Evolutionary conservation across 2,888 invertebrate species (phyloP).

Genomic region (Metallyticus violacea): DNA sequence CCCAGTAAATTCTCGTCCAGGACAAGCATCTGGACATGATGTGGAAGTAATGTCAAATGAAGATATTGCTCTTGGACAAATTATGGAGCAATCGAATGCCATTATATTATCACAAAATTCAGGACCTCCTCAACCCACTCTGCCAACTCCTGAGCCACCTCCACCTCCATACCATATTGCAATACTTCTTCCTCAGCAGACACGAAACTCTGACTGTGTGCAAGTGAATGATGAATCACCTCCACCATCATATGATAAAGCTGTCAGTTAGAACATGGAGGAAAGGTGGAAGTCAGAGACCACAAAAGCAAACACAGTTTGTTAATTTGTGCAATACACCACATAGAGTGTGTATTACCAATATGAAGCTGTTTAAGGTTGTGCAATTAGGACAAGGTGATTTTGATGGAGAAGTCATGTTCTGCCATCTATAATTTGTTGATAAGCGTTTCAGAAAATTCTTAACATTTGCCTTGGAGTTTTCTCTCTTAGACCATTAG

Average conservation of each 20-base stretch:
- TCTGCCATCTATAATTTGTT: background rate
- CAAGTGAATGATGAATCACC: conserved; percentile 54
- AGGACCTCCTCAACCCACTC: conserved; percentile 30
- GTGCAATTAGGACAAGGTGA: background rate
- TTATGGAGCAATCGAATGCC: background rate
- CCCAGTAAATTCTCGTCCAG: background rate
- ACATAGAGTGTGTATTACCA: background rate
- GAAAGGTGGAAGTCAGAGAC: background rate
- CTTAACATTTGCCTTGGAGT: background rate
- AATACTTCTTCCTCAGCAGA: conserved; percentile 63
- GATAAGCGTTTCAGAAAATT: background rate
- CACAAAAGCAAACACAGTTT: background rate
- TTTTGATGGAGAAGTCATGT: background rate
- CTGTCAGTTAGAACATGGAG: conserved; percentile 46
- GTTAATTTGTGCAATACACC: background rate
- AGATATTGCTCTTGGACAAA: background rate
- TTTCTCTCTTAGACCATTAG: background rate
- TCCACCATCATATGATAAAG: conserved; percentile 69
- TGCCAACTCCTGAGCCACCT: conserved; percentile 50
- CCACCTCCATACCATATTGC: conserved; percentile 85
- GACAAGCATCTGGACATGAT: background rate
- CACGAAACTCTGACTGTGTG: conserved; percentile 35
- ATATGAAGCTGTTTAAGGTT: background rate
- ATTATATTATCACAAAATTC: conserved; percentile 30
- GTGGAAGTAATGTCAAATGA: conserved; percentile 18